Base-by-base conservation (phyloP, 2,113 vertebrate genomes). In the Mesocricetus auratus region DNA sequence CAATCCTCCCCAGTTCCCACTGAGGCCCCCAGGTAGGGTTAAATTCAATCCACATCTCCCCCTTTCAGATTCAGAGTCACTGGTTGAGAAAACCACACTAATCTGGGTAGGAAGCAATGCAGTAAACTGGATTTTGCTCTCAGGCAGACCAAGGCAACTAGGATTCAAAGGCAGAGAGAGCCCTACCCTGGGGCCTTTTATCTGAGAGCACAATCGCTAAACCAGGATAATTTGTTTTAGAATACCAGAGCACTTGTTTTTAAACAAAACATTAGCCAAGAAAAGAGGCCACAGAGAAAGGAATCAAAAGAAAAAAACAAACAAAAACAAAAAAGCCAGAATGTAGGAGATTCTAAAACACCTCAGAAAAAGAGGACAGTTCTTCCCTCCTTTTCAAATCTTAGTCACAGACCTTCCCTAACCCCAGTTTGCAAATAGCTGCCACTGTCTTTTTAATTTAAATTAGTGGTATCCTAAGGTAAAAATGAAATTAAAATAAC, bases 181-280 rank as follows among this genome's bases (percentile, higher is more conserved):
- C 56, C 82, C 94, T 95, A 93, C 88, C 90, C 94, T 68, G 36
- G 94, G 95, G 83, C 86, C 96, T 95, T 97, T 97, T 95, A 58
- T 97, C 97, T 93, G 82, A 89, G 53, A 93, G 33, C 79, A 91
- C 87, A 96, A 94, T 69, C 42, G 0, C 81, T 83, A 85, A 96
- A 89, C 90, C 92, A 82, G 86, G 94, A 96, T 95, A 93, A 96
- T 98, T 97, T 97, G 96, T 96, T 97, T 96, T 93, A 95, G 92
- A 96, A 96, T 96, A 88, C 94, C 82, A 95, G 69, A 95, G 89
- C 71, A 95, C 89, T 96, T 97, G 95, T 97, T 97, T 97, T 94
- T 95, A 98, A 98, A 97, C 97, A 97, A 97, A 97, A 91, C 92
- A 94, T 95, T 94, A 97, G 93, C 82, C 82, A 45, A 94, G 62